Conservation (phyloP, 2,888 invertebrate genomes). For the Caenorhabditis sp. region DNA sequence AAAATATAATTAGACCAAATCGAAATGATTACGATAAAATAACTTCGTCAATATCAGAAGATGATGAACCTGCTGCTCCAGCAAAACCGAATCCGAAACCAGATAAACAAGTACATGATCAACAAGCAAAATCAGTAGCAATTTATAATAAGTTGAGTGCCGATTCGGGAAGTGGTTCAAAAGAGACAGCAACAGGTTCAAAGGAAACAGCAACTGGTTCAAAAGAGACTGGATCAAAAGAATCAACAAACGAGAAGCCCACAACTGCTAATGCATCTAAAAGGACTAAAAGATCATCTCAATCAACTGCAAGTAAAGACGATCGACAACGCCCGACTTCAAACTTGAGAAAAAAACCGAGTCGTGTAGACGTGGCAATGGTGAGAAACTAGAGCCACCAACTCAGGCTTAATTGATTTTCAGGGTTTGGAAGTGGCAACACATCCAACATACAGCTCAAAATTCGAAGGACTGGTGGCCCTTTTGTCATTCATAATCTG, state of each 20-base stretch:
- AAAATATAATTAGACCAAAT: neutral
- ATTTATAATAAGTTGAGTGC: neutral
- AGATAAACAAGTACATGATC: neutral
- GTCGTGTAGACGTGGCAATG: neutral
- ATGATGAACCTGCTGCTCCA: neutral
- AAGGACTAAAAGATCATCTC: no score
- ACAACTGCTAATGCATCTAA: no score
- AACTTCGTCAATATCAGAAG: neutral
- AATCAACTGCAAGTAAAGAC: no score
- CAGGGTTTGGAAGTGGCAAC: neutral
- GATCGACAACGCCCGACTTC: neutral
- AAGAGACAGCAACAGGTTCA: neutral
- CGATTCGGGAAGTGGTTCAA: neutral
- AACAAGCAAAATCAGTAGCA: neutral
- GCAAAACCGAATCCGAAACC: neutral
- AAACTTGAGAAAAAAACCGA: neutral
- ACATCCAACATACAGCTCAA: conserved; percentile 6
- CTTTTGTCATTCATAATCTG: conserved; percentile 28
- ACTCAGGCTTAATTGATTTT: neutral
- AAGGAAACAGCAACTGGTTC: no score
- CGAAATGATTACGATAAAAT: neutral
- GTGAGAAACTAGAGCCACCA: neutral
- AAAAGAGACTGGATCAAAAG: no score
- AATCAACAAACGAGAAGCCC: no score
- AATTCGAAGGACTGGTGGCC: conserved; percentile 31